Evolutionary conservation across 1,140 invertebrate genomes (phyloP), one percentile per base, ranked within the genome.

Genomic region (Drosophila parabipectinata): DNA sequence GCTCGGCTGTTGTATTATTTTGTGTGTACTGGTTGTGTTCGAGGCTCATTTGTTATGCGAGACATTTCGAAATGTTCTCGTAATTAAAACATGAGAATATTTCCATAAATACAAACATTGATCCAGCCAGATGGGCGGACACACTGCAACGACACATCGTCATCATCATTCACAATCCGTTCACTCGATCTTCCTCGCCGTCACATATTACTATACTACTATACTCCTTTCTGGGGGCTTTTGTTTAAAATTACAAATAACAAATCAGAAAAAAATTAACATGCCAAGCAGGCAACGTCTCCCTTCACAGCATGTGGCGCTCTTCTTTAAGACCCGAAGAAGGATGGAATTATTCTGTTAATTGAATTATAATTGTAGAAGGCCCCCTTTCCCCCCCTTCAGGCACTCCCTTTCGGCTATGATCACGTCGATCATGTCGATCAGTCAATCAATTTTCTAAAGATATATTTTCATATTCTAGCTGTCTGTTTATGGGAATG

Each of bases 321-420:
- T 56, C 63, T 48, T 54, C 52, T 66, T 28, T 30, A 18, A 24
- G 12, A 21, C 21, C 34, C 28, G 39, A 28, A 24, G 50, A 44
- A 26, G 41, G 72, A 73, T 32, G 53, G 52, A 51, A 79, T 77
- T 85, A 69, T 78, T 87, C 69, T 67, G 82, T 82, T 85, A 85
- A 85, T 85, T 87, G 82, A 85, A 87, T 85, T 85, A 85, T 85
- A 85, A 85, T 85, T 87, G 78, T 78, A 52, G 51, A 55, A 37
- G 30, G 21, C 12, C 34, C 7, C 8, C 39, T 28, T n/a, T 15
- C 34, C 57, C 39, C 26, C n/a, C 9, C 24, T 37, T 32, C 53
- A 37, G 26, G 32, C 59, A 51, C 72, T 60, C 51, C 48, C 57
- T 72, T 55, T 21, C 21, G 3, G 51, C 79, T 52, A 50, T 59